Percentiles rank a stretch among this genome's conserved stretches.
Evolutionary conservation across 2,797 vertebrate species (phyloP).

Genomic region (Channa striata): DNA sequence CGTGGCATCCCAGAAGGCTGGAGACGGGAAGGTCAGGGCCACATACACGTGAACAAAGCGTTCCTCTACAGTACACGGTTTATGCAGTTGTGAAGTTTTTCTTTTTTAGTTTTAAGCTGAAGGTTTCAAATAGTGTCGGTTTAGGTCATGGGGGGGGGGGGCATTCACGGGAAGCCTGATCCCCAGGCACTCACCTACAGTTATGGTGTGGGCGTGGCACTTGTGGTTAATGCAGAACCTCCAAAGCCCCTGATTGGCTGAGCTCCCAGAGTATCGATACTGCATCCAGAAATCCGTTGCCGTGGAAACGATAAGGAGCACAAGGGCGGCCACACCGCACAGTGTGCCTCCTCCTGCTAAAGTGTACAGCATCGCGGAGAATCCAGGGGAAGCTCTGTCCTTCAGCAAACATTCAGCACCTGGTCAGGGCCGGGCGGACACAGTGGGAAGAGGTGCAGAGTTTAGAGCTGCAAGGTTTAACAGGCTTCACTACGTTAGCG

Average conservation of each 20-base stretch:
- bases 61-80: no score
- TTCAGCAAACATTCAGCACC: slow-evolving; percentile 65
- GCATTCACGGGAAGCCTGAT: not conserved
- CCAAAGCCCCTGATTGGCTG: slow-evolving; percentile 89
- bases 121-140: not conserved
- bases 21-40: slow-evolving; percentile 4
- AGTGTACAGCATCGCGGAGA: slow-evolving; percentile 83
- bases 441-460: not conserved
- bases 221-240: slow-evolving; percentile 88
- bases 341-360: slow-evolving; percentile 86
- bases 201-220: slow-evolving; percentile 86
- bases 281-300: slow-evolving; percentile 91
- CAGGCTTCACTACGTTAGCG: not conserved
- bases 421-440: slow-evolving; percentile 27
- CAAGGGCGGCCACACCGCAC: slow-evolving; percentile 85
- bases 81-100: no score
- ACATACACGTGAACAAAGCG: no score
- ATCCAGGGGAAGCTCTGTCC: slow-evolving; percentile 56
- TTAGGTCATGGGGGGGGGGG: no score
- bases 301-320: slow-evolving; percentile 88
- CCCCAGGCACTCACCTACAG: slow-evolving; percentile 82
- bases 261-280: slow-evolving; percentile 84
- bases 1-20: slow-evolving; percentile 89
- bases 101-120: not conserved
- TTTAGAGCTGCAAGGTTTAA: not conserved